Conservation (phyloP, 2,888 invertebrate species). For the Sylvicola cinctus region DNA sequence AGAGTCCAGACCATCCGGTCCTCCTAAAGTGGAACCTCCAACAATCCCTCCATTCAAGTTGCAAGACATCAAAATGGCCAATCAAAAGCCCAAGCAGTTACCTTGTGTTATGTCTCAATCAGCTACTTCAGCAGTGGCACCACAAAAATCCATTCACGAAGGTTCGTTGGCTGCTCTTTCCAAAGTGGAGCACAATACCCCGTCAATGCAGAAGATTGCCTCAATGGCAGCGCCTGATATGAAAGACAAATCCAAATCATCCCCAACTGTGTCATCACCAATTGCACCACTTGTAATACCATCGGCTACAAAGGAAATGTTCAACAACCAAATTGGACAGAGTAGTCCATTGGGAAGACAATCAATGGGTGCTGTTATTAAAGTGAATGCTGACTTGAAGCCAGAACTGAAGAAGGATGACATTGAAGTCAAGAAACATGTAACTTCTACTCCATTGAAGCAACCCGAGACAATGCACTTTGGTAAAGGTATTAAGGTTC, state of each 20-base stretch:
- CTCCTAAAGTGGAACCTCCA: not conserved
- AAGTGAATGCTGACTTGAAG: conserved; percentile 7
- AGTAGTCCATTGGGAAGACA: conserved; percentile 1
- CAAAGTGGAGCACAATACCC: no score
- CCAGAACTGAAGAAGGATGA: conserved; percentile 1
- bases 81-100: not conserved
- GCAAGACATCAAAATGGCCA: not conserved
- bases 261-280: conserved; percentile 19
- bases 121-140: conserved; percentile 19
- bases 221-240: not conserved
- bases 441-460: no score
- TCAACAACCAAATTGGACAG: not conserved
- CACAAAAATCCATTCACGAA: conserved; percentile 10
- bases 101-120: conserved; percentile 23
- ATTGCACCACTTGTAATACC: conserved; percentile 15
- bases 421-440: no score
- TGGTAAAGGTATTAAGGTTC: no score
- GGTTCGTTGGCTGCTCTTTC: no score
- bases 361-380: conserved; percentile 13
- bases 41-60: not conserved
- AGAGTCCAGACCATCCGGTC: not conserved
- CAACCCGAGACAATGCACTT: no score
- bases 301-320: not conserved
- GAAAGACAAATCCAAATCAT: not conserved
- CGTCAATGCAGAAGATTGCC: no score